Evolutionary conservation across 2,888 invertebrate genomes (phyloP), one percentile per base, ranked within the genome.

Genomic region (Acleris emargana): DNA sequence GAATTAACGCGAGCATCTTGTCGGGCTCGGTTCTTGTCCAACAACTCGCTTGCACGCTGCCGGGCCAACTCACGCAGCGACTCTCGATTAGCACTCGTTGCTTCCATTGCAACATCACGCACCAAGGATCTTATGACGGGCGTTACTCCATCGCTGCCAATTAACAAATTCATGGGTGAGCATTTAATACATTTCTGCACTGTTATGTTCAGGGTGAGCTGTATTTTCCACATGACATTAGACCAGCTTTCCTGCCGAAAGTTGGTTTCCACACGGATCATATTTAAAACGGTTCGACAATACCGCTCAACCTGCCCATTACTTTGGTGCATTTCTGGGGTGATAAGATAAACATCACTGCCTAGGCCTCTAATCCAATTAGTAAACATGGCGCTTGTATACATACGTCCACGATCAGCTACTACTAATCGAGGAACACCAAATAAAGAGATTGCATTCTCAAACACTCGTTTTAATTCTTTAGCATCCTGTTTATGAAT

Each of bases 281-380:
- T 58, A 17, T 58, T 58, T n/a, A 58, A 43, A 25, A 53, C 28
- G 5, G 61, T 61, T 25, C 61, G 28, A 18, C 61, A 61, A 28
- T 61, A 61, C 18, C 53, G 52, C 25, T 61, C 61, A 22, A 54
- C 61, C 45, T 61, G 61, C 17, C 61, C 61, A 54, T 61, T 61
- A 13, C 20, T 20, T 17, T 52, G 53, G 47, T 61, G 61, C 61
- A 54, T 62, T 16, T 58, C 50, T 7, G 58, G 58, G 6, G 58
- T 58, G 5, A 58, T 32, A 38, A 50, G 16, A 28, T 58, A 25
- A 13, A 49, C 11, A 22, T 49, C 28, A 58, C 25, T 50, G 9
- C 58, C 58, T 18, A 7, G n/a, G 11, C 42, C 42, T 17, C 11
- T 1, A 18, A 42, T 3, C 55, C 55, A 55, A 1, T 20, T 20